phyloP scores from a whole-genome alignment of 2,113 vertebrate species.

The Ictidomys tridecemlineatus region DNA sequence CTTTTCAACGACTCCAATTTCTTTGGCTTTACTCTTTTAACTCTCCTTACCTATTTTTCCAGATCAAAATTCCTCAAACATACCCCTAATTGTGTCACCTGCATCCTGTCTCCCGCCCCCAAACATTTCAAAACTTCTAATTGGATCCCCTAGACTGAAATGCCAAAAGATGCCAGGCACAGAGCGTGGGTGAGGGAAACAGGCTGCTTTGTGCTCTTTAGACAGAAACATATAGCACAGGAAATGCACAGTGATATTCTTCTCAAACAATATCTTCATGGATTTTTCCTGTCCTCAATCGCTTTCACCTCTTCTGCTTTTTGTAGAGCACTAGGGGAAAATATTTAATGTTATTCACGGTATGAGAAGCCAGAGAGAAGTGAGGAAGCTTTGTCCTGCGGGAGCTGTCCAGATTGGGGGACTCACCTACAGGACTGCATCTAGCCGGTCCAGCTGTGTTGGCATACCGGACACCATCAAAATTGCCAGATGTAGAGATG shows the following conservation, averaged over 20 bases:
- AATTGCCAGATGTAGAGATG: not conserved
- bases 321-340: not conserved
- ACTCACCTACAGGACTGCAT: not conserved
- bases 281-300: not conserved
- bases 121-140: not conserved
- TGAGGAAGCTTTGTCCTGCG: not conserved
- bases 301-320: constrained; percentile 10
- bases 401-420: no score
- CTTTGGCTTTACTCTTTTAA: not conserved
- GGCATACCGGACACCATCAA: not conserved
- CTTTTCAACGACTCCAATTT: not conserved
- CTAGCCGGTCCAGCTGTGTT: not conserved
- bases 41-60: not conserved
- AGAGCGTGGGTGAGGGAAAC: not conserved
- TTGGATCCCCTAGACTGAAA: not conserved
- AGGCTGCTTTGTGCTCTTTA: not conserved
- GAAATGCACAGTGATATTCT: not conserved
- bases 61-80: not conserved
- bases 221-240: not conserved
- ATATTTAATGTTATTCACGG: not conserved
- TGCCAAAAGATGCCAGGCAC: not conserved
- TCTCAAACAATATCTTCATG: not conserved
- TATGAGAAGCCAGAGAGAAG: not conserved
- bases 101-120: no score
- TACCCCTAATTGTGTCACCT: not conserved